phyloP scores from a whole-genome alignment of 2,113 vertebrate genomes.

The Peromyscus californicus region DNA sequence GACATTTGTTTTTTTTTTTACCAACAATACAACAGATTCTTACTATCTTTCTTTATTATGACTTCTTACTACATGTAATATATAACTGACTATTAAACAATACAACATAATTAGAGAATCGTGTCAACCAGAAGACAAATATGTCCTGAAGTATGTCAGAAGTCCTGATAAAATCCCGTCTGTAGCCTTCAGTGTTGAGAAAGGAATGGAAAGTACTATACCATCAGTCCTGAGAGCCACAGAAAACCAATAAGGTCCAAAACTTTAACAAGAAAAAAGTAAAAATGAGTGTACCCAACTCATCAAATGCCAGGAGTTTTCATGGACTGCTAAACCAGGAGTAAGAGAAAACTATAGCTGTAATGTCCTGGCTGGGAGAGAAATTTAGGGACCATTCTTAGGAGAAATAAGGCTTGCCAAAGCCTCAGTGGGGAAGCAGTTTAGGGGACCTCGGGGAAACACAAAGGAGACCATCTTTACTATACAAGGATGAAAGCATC shows the following conservation, averaged over 20 bases:
- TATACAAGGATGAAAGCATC: background rate
- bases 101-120: slow-evolving; percentile 24
- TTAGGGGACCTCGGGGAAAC: background rate
- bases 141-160: slow-evolving; percentile 24
- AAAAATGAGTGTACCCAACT: slow-evolving; percentile 14
- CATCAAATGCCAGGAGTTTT: slow-evolving; percentile 29
- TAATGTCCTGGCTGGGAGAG: slow-evolving; percentile 15
- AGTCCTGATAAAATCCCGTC: slow-evolving; percentile 9
- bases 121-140: slow-evolving; percentile 44
- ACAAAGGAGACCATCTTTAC: background rate
- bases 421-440: background rate
- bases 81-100: background rate
- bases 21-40: slow-evolving; percentile 33
- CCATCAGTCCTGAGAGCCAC: slow-evolving; percentile 31
- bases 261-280: background rate
- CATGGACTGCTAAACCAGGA: background rate
- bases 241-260: slow-evolving; percentile 36
- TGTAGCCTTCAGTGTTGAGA: background rate
- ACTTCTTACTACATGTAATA: background rate
- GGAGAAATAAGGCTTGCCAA: slow-evolving; percentile 21
- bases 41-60: slow-evolving; percentile 6
- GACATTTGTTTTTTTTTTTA: slow-evolving; percentile 67
- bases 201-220: background rate
- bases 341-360: slow-evolving; percentile 40
- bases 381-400: background rate